These are phyloP conservation scores for Brachyhypopomus gauderio DNA, from an alignment of 2,113 vertebrate species.

Conservation along the genomic window DNA sequence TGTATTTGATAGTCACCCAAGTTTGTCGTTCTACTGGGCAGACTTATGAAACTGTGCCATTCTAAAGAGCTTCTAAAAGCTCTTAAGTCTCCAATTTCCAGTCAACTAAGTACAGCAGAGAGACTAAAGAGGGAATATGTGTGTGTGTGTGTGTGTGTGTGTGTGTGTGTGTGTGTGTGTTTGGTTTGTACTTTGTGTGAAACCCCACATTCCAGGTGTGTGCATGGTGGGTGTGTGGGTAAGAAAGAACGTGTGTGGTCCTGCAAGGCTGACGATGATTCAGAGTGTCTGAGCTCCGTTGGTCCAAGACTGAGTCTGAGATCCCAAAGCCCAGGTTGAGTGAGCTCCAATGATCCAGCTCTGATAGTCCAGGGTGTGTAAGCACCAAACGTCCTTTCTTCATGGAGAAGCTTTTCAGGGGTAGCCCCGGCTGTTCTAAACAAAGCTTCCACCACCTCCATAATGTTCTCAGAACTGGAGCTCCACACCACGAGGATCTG, in stretches of 20 bases:
- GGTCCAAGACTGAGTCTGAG: no score
- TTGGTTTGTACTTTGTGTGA: no score
- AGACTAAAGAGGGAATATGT: not conserved
- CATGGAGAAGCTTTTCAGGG: conserved; percentile 60
- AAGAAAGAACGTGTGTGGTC: conserved; percentile 51
- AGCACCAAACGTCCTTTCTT: conserved; percentile 20
- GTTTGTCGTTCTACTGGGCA: conserved; percentile 60
- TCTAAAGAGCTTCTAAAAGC: conserved; percentile 46
- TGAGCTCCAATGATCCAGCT: no score
- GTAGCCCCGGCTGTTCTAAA: conserved; percentile 25
- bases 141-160: no score
- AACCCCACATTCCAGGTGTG: not conserved
- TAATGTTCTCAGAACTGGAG: conserved; percentile 37
- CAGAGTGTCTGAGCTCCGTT: conserved; percentile 58
- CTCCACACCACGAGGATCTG: not conserved
- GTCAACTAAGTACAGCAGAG: conserved; percentile 42
- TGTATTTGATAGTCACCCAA: conserved; percentile 55
- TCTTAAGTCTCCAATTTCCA: conserved; percentile 56
- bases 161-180: not conserved
- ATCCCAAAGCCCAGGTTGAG: no score
- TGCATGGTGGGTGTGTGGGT: not conserved
- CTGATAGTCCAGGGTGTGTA: no score
- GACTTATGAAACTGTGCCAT: conserved; percentile 60
- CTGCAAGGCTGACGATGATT: conserved; percentile 66
- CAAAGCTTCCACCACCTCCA: conserved; percentile 19